A percentile compares a stretch with the other conserved stretches of the same genome.
Evolutionary conservation across 2,888 invertebrate genomes (phyloP).

Genomic region (Lithosia quadra): DNA sequence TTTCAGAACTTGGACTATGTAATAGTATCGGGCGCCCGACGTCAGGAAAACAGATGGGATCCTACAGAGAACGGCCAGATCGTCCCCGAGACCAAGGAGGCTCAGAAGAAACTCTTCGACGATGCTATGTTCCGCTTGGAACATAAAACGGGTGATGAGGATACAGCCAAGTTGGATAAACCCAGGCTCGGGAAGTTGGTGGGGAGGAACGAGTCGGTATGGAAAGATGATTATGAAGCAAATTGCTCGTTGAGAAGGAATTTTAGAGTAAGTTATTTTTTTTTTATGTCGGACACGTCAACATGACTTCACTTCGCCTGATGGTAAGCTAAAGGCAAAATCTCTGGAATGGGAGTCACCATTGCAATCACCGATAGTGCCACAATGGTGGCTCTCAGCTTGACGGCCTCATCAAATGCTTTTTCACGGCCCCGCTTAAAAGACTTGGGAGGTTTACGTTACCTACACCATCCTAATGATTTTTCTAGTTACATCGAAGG

Average conservation of each 20-base stretch:
- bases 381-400: too few species aligned
- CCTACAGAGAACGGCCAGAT: slow-evolving; percentile 98
- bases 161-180: slow-evolving; percentile 89
- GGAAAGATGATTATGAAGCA: slow-evolving; percentile 97
- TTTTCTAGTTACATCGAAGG: too few species aligned
- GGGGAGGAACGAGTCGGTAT: slow-evolving; percentile 92
- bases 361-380: too few species aligned
- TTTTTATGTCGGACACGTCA: too few species aligned
- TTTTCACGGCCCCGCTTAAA: too few species aligned
- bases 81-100: slow-evolving; percentile 96
- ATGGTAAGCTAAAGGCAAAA: too few species aligned
- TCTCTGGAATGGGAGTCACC: too few species aligned
- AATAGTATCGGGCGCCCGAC: slow-evolving; percentile 96
- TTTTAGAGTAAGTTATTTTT: slow-evolving; percentile 91
- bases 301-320: too few species aligned
- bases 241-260: slow-evolving; percentile 94
- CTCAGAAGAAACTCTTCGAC: slow-evolving; percentile 95
- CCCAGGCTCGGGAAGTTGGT: slow-evolving; percentile 92
- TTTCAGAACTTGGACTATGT: slow-evolving; percentile 98
- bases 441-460: too few species aligned
- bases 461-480: too few species aligned
- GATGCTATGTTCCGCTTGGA: slow-evolving; percentile 99
- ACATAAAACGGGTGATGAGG: slow-evolving; percentile 94
- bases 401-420: too few species aligned
- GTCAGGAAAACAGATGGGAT: slow-evolving; percentile 99